A percentile compares a stretch with the other conserved stretches of the same genome.
phyloP scores from a whole-genome alignment of 2,797 vertebrate species.

The Apogon hyalosoma region DNA sequence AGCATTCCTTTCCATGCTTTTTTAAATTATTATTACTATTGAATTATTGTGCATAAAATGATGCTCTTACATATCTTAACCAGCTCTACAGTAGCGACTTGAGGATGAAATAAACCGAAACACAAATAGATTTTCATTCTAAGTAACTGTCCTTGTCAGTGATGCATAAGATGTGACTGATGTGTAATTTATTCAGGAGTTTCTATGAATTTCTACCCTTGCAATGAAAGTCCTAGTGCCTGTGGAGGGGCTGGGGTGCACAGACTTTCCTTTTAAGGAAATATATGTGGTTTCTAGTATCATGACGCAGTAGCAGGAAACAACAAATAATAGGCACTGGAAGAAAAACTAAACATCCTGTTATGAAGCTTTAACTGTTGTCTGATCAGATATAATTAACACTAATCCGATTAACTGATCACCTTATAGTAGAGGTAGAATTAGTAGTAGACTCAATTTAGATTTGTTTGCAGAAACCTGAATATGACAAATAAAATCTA shows the following conservation, averaged over 20 bases:
- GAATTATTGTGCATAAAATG: no score
- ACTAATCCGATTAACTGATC: accelerated
- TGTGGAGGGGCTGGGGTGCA: conserved; percentile 11
- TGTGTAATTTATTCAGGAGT: neutral
- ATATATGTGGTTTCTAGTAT: conserved; percentile 62
- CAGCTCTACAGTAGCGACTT: no score
- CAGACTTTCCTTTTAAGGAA: conserved; percentile 76
- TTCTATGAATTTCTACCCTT: conserved; percentile 3
- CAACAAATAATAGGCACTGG: conserved; percentile 29
- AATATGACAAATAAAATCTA: neutral
- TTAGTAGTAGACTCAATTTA: no score
- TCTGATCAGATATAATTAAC: neutral
- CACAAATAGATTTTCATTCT: no score
- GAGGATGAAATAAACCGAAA: no score
- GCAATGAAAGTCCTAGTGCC: conserved; percentile 18
- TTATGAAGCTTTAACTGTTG: neutral
- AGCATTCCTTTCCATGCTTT: no score
- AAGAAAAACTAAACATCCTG: conserved; percentile 24
- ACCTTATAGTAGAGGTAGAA: no score
- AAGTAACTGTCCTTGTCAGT: no score
- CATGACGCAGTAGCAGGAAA: conserved; percentile 64
- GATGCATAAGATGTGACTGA: neutral
- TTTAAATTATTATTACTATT: no score
- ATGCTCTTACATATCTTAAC: no score
- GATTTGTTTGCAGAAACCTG: neutral